These are phyloP conservation scores for Tragelaphus imberbis DNA, from an alignment of 2,113 vertebrate species.

Conservation along the genomic window DNA sequence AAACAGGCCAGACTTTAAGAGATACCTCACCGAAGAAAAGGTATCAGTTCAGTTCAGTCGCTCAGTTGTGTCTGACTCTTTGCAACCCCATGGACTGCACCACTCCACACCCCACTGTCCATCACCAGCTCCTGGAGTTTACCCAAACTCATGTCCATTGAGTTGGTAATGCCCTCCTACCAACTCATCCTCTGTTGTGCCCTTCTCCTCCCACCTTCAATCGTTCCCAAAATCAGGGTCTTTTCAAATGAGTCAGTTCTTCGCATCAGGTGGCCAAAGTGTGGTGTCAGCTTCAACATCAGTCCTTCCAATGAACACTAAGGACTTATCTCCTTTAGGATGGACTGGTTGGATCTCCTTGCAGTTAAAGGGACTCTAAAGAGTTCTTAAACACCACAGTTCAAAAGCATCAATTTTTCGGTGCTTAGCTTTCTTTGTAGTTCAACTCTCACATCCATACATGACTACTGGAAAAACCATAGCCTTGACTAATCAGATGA, in stretches of 20 bases:
- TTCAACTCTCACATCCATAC: no score
- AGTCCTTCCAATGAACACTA: not conserved
- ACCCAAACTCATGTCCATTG: not conserved
- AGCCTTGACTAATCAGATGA: no score
- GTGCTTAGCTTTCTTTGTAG: no score
- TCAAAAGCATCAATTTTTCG: not conserved
- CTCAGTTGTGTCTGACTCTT: not conserved
- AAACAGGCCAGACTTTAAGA: not conserved
- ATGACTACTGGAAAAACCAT: no score
- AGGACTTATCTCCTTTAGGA: not conserved
- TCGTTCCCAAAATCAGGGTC: not conserved
- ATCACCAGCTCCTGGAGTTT: not conserved
- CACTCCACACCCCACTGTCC: not conserved
- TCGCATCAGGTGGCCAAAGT: accelerated
- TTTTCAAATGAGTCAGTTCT: not conserved
- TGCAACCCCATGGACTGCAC: not conserved
- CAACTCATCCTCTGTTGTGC: not conserved
- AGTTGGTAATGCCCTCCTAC: not conserved
- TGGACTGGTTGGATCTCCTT: not conserved
- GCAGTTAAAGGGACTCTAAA: not conserved
- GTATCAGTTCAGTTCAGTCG: not conserved
- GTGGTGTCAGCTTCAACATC: not conserved
- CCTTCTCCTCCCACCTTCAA: not conserved
- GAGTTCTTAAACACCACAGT: not conserved
- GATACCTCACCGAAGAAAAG: not conserved